Conservation (phyloP, 2,888 invertebrate genomes). For the Watsonalla binaria region DNA sequence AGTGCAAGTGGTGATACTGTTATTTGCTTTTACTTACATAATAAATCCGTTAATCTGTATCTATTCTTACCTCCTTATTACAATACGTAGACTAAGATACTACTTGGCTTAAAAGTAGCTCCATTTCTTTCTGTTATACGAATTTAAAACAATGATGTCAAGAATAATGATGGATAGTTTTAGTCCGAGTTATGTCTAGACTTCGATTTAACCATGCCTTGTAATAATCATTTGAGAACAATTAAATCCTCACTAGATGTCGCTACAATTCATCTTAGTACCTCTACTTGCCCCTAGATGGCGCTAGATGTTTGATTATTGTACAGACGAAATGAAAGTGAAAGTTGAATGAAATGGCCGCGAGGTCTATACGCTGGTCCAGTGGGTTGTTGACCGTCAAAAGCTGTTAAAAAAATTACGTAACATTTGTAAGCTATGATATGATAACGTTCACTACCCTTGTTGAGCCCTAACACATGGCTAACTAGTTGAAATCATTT, state of each 20-base stretch:
- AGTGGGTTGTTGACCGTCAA: constrained; percentile 73
- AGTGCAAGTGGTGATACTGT: too few relatives aligned
- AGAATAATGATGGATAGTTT: too few relatives aligned
- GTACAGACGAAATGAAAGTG: constrained; percentile 36
- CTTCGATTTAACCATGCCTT: too few relatives aligned
- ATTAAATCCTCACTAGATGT: background rate
- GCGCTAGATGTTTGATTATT: constrained; percentile 5
- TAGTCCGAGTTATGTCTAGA: too few relatives aligned
- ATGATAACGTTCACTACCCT: background rate
- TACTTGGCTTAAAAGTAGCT: too few relatives aligned
- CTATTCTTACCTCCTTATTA: too few relatives aligned
- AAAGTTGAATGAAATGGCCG: constrained; percentile 46
- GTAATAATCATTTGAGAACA: background rate
- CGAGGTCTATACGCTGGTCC: constrained; percentile 54
- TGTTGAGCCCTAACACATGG: background rate
- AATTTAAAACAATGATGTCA: too few relatives aligned
- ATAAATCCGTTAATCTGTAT: too few relatives aligned
- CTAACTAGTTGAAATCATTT: background rate
- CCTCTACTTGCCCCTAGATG: constrained; percentile 28
- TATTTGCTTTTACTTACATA: too few relatives aligned
- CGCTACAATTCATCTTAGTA: background rate
- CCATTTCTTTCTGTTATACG: too few relatives aligned
- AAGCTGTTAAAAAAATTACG: constrained; percentile 44
- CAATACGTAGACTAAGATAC: too few relatives aligned
- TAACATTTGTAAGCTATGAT: constrained; percentile 39